Percentiles rank a stretch among this genome's conserved stretches.
These are phyloP conservation scores for Euplexia lucipara DNA, from an alignment of 2,888 invertebrate species.

Conservation along the genomic window DNA sequence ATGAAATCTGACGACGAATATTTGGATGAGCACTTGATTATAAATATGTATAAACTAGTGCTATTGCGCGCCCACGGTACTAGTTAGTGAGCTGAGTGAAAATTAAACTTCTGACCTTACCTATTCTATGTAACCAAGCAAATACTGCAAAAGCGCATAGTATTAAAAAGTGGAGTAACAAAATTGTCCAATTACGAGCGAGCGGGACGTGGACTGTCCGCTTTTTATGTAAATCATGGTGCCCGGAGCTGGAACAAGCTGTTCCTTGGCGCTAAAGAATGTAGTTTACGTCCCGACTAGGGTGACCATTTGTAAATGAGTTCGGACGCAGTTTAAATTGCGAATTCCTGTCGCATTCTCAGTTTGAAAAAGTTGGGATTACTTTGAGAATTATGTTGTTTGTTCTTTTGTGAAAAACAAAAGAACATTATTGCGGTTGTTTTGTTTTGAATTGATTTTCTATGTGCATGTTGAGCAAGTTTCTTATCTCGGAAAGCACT, in stretches of 20 bases:
- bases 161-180: slow-evolving; percentile 60
- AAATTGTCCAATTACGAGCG: slow-evolving; percentile 61
- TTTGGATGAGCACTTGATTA: no score
- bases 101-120: not conserved
- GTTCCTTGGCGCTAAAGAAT: slow-evolving; percentile 56
- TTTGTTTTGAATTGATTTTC: slow-evolving; percentile 10
- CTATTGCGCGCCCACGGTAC: no score
- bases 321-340: slow-evolving; percentile 58
- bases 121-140: slow-evolving; percentile 9
- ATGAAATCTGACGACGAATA: no score
- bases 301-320: slow-evolving; percentile 61
- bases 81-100: no score
- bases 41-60: no score
- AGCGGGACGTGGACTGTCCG: slow-evolving; percentile 55
- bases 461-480: not conserved
- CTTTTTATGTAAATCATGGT: slow-evolving; percentile 64
- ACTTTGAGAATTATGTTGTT: slow-evolving; percentile 37
- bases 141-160: slow-evolving; percentile 56
- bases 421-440: not conserved
- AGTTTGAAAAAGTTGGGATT: slow-evolving; percentile 50
- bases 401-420: slow-evolving; percentile 18
- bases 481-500: no score
- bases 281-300: slow-evolving; percentile 56
- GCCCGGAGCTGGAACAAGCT: slow-evolving; percentile 52
- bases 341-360: slow-evolving; percentile 55